Percentiles rank a stretch among this genome's conserved stretches.
Conservation (phyloP, 1,140 invertebrate genomes). For the Bombus waltoni region DNA sequence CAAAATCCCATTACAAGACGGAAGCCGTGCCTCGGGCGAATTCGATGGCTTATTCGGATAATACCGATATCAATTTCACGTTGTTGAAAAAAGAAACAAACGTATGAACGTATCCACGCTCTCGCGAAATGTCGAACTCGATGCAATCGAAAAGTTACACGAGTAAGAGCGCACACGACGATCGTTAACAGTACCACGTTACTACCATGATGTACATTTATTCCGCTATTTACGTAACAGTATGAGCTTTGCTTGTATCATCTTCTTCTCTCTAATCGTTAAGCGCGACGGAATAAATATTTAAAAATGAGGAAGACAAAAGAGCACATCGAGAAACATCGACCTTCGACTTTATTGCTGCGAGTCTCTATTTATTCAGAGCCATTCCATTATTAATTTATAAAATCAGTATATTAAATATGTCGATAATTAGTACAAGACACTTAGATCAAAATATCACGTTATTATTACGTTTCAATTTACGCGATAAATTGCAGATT, state of each 20-base stretch:
- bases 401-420: neutral
- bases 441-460: too few relatives aligned
- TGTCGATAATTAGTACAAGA: too few relatives aligned
- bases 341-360: neutral
- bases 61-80: slow-evolving; percentile 49
- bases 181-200: too few relatives aligned
- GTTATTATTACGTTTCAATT: neutral
- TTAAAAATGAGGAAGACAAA: neutral
- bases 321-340: neutral
- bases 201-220: neutral
- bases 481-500: neutral
- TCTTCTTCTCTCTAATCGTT: neutral
- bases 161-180: neutral
- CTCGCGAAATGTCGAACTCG: neutral
- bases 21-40: slow-evolving; percentile 32
- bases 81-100: slow-evolving; percentile 16
- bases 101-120: neutral
- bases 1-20: slow-evolving; percentile 54
- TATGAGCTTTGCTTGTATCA: neutral
- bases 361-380: neutral
- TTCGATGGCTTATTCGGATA: slow-evolving; percentile 40
- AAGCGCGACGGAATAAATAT: neutral
- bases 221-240: neutral
- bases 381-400: neutral
- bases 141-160: neutral